These are phyloP conservation scores for Pantherophis guttatus DNA, from an alignment of 2,113 vertebrate species.

Conservation along the genomic window DNA sequence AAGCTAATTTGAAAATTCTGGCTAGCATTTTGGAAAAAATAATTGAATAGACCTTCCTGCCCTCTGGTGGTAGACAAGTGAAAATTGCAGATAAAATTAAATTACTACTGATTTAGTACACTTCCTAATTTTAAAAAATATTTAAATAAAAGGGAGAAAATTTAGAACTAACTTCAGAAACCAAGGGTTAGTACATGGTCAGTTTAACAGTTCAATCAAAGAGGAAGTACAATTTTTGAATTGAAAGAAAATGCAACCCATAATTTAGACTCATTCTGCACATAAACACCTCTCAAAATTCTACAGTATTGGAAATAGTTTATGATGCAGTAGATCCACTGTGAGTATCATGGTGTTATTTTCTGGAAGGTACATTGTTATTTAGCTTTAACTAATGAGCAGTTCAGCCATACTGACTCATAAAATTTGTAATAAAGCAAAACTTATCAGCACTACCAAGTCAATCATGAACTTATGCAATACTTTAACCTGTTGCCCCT, in stretches of 20 bases:
- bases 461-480: background rate
- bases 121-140: slow-evolving; percentile 43
- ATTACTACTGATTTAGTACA: slow-evolving; percentile 13
- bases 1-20: slow-evolving; percentile 81
- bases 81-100: slow-evolving; percentile 54
- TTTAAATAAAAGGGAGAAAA: slow-evolving; percentile 20
- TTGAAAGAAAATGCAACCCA: background rate
- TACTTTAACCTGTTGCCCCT: slow-evolving; percentile 13
- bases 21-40: slow-evolving; percentile 66
- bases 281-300: background rate
- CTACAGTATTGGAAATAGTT: background rate
- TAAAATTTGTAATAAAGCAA: background rate
- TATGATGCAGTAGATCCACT: background rate
- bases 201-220: background rate
- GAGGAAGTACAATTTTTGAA: background rate
- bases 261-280: background rate
- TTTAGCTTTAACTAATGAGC: slow-evolving; percentile 22
- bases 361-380: background rate
- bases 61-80: slow-evolving; percentile 73
- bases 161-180: background rate
- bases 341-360: background rate
- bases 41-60: slow-evolving; percentile 77
- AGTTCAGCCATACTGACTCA: background rate
- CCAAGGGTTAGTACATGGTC: background rate
- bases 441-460: background rate